Evolutionary conservation across 2,797 vertebrate genomes (phyloP).

Genomic region (Crax fasciolata): DNA sequence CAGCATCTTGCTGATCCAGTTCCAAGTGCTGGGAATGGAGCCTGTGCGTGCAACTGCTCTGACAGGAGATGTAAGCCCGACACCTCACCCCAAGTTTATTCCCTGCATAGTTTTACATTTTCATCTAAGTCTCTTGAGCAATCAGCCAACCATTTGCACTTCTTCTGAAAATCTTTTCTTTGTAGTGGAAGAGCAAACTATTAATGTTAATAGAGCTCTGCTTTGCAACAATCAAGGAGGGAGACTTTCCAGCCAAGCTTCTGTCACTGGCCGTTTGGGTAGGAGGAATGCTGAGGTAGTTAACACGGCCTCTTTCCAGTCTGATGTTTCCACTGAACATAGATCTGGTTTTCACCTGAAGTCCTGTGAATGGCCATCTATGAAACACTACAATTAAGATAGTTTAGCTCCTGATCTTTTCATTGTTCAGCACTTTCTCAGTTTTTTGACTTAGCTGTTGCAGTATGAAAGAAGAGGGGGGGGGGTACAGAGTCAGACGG

Average conservation of each 20-base stretch:
- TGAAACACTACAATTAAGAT: background rate
- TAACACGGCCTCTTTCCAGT: background rate
- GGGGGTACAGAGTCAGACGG: background rate
- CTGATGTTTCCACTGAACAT: background rate
- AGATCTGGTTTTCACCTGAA: no score
- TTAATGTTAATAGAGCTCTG: background rate
- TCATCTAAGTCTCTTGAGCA: background rate
- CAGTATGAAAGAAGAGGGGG: no score
- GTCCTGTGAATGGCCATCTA: background rate
- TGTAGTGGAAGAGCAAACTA: no score
- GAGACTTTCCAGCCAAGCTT: background rate
- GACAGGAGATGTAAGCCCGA: accelerated
- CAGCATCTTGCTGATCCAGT: background rate
- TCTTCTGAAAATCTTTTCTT: background rate
- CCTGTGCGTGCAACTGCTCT: background rate
- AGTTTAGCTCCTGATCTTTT: background rate
- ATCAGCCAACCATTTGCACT: background rate
- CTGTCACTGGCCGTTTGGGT: background rate
- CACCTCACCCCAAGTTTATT: background rate
- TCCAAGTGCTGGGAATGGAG: accelerated
- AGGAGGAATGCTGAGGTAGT: background rate
- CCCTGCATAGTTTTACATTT: background rate
- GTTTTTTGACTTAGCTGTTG: background rate
- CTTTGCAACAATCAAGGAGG: background rate
- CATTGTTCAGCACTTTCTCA: background rate